Percentiles rank a stretch among this genome's conserved stretches.
phyloP scores from a whole-genome alignment of 2,113 vertebrate genomes.

The Ammodytes dubius region DNA sequence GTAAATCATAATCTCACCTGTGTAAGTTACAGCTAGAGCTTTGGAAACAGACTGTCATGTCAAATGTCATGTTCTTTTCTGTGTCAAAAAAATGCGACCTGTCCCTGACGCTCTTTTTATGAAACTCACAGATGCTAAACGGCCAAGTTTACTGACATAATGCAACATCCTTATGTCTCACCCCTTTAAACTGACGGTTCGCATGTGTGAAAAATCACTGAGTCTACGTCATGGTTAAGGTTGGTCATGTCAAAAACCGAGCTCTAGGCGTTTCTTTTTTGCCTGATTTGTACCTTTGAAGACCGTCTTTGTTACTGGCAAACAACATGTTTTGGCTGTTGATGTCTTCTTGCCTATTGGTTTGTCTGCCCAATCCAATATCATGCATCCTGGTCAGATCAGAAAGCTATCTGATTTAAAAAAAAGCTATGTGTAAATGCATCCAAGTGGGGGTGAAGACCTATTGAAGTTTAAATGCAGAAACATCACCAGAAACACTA shows the following conservation, averaged over 20 bases:
- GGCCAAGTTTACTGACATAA: no score
- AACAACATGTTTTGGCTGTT: neutral
- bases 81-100: no score
- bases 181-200: no score
- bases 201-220: neutral
- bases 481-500: neutral
- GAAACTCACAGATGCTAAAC: no score
- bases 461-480: neutral
- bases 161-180: no score
- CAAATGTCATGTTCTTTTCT: no score
- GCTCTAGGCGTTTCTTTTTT: neutral
- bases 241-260: neutral
- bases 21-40: no score
- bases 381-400: neutral
- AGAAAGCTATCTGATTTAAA: neutral
- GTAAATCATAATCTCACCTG: no score
- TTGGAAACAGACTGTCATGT: no score
- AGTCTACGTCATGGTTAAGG: neutral
- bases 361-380: neutral
- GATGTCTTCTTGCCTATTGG: neutral
- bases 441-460: neutral
- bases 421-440: neutral
- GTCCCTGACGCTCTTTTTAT: no score
- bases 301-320: neutral
- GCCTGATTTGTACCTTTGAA: neutral